Percentiles rank a stretch among this genome's conserved stretches.
Conservation (phyloP, 2,113 vertebrate species). For the Macquaria ambigua region DNA sequence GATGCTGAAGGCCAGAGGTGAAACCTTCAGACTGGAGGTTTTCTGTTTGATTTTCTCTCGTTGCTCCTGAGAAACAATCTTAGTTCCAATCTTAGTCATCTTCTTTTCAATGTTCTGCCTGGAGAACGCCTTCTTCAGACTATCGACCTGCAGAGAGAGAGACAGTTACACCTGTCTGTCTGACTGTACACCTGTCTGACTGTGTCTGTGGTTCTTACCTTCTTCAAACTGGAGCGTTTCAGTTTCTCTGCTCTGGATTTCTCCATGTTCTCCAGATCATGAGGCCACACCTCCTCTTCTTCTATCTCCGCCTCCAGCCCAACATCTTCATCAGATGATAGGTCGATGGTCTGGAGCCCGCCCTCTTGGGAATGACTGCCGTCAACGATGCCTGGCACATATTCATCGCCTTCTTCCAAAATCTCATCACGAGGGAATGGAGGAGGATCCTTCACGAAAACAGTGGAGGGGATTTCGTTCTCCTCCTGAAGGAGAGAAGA, state of each 20-base stretch:
- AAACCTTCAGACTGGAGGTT: slow-evolving; percentile 89
- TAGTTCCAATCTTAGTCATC: slow-evolving; percentile 95
- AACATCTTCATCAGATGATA: slow-evolving; percentile 94
- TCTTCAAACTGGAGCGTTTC: slow-evolving; percentile 93
- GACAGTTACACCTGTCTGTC: neutral
- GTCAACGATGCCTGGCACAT: slow-evolving; percentile 68
- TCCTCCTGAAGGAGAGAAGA: slow-evolving; percentile 87
- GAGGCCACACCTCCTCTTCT: slow-evolving; percentile 77
- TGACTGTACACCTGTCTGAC: neutral
- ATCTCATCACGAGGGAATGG: slow-evolving; percentile 80
- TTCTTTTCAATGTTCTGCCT: slow-evolving; percentile 97
- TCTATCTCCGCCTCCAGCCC: slow-evolving; percentile 84
- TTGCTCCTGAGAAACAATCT: slow-evolving; percentile 93
- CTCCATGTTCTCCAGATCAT: slow-evolving; percentile 87
- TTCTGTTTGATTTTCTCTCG: slow-evolving; percentile 96
- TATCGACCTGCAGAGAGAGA: slow-evolving; percentile 86
- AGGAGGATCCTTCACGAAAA: slow-evolving; percentile 90
- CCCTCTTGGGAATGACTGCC: slow-evolving; percentile 88
- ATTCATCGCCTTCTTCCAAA: slow-evolving; percentile 84
- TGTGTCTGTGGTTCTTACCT: slow-evolving; percentile 72
- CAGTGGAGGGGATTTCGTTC: slow-evolving; percentile 94
- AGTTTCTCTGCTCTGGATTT: slow-evolving; percentile 93
- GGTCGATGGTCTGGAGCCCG: slow-evolving; percentile 89
- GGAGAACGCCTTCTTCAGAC: slow-evolving; percentile 96
- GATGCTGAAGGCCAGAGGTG: slow-evolving; percentile 82